A percentile compares a stretch with the other conserved stretches of the same genome.
Evolutionary conservation across 2,797 vertebrate species (phyloP).

Genomic region (Acrossocheilus wenchowensis): DNA sequence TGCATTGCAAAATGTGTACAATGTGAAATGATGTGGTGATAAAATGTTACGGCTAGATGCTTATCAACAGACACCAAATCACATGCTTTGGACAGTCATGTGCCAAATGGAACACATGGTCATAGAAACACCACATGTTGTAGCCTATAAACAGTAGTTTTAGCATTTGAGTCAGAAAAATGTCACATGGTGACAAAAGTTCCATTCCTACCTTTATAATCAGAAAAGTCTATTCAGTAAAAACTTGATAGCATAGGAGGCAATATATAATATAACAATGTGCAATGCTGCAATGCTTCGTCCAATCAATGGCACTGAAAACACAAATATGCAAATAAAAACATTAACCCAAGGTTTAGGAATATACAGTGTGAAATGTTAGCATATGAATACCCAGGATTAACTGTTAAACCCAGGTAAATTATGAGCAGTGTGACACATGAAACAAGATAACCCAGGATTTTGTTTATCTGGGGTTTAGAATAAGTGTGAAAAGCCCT

Average conservation of each 20-base stretch:
- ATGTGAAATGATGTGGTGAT: background rate
- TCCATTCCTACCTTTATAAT: too few relatives aligned
- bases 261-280: background rate
- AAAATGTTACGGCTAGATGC: background rate
- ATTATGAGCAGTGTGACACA: background rate
- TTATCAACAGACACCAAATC: background rate
- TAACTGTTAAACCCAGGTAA: too few relatives aligned
- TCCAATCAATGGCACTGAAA: background rate
- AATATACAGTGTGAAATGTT: too few relatives aligned
- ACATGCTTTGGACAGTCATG: background rate
- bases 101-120: too few relatives aligned
- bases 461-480: background rate
- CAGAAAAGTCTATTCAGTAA: too few relatives aligned
- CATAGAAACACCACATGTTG: too few relatives aligned
- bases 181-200: too few relatives aligned
- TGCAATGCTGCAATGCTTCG: background rate
- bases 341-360: background rate
- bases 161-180: background rate
- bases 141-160: background rate
- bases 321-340: background rate
- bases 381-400: too few relatives aligned
- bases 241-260: too few relatives aligned
- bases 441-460: background rate
- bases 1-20: background rate
- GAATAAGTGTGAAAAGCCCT: slow-evolving; percentile 3